Conservation (phyloP, 1,140 invertebrate species). For the Ylistrum balloti region DNA sequence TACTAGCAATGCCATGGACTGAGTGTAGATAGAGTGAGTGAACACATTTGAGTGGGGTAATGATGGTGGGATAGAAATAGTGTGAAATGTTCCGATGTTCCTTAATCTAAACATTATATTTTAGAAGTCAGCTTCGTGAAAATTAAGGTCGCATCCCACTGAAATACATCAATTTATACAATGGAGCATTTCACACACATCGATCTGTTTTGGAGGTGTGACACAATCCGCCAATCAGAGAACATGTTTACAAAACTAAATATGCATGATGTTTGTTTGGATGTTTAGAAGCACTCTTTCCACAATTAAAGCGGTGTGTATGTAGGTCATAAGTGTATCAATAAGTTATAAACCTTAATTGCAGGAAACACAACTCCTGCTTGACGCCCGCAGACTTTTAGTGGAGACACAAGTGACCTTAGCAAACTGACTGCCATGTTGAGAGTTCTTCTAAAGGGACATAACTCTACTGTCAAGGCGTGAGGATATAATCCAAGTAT, state of each 20-base stretch:
- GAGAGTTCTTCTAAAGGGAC: conserved; percentile 19
- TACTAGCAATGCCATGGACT: too few species aligned
- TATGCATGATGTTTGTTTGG: not conserved
- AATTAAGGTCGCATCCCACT: too few species aligned
- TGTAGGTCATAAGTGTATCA: not conserved
- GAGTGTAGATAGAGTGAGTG: too few species aligned
- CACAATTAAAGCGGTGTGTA: not conserved
- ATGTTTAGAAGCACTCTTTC: not conserved
- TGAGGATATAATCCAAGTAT: too few species aligned
- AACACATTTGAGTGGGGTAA: too few species aligned
- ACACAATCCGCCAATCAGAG: conserved; percentile 8
- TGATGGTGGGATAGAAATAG: too few species aligned
- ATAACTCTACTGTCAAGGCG: not conserved
- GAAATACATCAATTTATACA: too few species aligned
- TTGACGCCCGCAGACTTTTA: conserved; percentile 4
- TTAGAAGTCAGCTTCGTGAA: too few species aligned
- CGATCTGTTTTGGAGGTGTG: conserved; percentile 20
- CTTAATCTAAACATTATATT: too few species aligned
- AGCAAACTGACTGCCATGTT: conserved; percentile 37
- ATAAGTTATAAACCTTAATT: not conserved
- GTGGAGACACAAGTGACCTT: conserved; percentile 8
- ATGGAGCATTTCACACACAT: too few species aligned
- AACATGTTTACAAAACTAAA: not conserved
- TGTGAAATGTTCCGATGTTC: too few species aligned
- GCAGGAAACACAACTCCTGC: not conserved